A percentile compares a stretch with the other conserved stretches of the same genome.
Conservation (phyloP, 2,797 vertebrate genomes). For the Masticophis lateralis region DNA sequence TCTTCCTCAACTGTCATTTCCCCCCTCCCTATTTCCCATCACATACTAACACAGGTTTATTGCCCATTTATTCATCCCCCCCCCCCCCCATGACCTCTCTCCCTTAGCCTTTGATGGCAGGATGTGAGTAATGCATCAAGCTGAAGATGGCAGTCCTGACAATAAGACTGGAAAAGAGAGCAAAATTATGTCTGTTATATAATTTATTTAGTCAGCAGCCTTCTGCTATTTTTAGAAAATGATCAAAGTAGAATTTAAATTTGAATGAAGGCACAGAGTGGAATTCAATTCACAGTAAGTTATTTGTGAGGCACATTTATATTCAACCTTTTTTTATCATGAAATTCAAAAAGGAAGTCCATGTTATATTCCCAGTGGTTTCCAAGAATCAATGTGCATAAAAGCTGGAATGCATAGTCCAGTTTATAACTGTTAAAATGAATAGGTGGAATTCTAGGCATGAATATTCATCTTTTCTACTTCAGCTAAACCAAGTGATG, state of each 20-base stretch:
- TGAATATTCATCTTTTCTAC: neutral
- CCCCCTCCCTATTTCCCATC: neutral
- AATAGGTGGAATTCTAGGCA: neutral
- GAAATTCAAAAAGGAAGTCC: neutral
- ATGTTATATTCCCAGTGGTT: too few relatives aligned
- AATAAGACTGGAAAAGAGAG: slow-evolving; percentile 24
- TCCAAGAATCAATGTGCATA: neutral
- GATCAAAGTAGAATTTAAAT: neutral
- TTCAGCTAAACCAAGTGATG: neutral
- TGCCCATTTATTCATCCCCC: neutral
- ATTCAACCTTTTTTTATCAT: neutral
- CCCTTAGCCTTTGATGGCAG: neutral
- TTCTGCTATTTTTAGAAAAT: neutral
- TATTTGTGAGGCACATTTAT: neutral
- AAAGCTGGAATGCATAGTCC: neutral
- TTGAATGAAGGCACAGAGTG: neutral
- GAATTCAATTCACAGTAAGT: neutral
- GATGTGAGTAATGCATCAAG: too few relatives aligned
- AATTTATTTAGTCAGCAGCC: neutral
- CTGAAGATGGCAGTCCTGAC: too few relatives aligned
- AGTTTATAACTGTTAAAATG: slow-evolving; percentile 3
- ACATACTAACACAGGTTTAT: neutral
- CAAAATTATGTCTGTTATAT: neutral
- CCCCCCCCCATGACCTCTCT: neutral
- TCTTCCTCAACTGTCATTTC: neutral